Evolutionary conservation across 2,797 vertebrate species (phyloP).

Genomic region (Acropternis orthonyx): DNA sequence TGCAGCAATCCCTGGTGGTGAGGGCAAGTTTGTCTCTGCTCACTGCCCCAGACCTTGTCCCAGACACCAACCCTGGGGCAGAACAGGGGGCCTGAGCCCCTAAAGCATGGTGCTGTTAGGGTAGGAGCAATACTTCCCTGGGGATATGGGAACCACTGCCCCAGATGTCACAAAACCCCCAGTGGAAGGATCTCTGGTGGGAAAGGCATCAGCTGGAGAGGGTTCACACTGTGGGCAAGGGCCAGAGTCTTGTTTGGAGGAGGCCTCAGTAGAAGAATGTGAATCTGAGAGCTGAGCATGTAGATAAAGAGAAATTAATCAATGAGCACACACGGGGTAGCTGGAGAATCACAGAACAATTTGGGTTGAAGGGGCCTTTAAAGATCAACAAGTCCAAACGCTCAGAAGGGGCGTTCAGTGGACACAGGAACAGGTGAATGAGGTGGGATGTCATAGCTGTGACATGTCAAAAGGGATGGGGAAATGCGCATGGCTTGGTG

Average conservation of each 20-base stretch:
- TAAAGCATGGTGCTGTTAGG: background rate
- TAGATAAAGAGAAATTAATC: background rate
- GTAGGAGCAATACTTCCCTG: background rate
- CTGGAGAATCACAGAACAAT: background rate
- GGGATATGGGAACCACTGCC: background rate
- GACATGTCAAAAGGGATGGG: background rate
- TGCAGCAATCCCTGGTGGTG: background rate
- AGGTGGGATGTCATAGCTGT: background rate
- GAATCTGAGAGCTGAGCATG: background rate
- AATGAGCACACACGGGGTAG: accelerated
- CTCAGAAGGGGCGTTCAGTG: background rate
- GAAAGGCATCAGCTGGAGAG: background rate
- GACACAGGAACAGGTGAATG: background rate
- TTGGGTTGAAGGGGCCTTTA: background rate
- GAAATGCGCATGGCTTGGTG: accelerated
- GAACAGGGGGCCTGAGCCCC: background rate
- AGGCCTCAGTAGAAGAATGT: background rate
- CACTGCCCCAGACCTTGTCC: background rate
- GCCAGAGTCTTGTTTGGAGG: background rate
- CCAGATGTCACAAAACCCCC: background rate
- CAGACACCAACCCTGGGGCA: background rate
- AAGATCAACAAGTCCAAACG: background rate
- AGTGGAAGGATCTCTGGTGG: background rate
- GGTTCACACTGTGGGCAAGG: background rate
- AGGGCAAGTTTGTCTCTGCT: background rate